Evolutionary conservation across 2,888 invertebrate genomes (phyloP), one percentile per base, ranked within the genome.

Genomic region (Lampropteryx suffumata): DNA sequence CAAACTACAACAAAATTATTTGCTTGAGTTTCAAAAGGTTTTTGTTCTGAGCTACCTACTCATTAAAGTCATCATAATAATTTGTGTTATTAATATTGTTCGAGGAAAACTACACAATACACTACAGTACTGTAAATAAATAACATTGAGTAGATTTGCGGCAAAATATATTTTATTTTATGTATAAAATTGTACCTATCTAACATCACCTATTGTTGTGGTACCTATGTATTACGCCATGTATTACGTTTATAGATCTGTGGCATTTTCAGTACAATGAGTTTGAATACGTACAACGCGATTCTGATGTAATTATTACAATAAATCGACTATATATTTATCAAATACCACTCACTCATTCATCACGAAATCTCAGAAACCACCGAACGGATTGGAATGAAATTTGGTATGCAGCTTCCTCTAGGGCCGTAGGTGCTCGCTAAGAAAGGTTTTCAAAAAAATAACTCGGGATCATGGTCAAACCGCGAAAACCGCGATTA

Each of bases 81-180:
- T 44, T 32, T 0, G 14, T 4, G 42, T 33, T 42, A 40, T 52
- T 43, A 30, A 30, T 11, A 52, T 43, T 21, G 46, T 42, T 43
- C 13, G 26, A 47, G 43, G 43, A 52, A 52, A 48, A 52, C 14
- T 12, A 28, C 8, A 8, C 10, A 10, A 14, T 13, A 8, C 35
- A 10, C 7, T 14, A 30, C 13, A 21, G 8, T 11, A 27, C 10
- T n/a, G 10, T 30, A 17, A 10, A 32, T 24, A 42, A 27, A 47
- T 29, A 30, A 49, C 24, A 47, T n/a, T n/a, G n/a, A n/a, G n/a
- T n/a, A n/a, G 24, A 47, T 47, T 34, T n/a, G n/a, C 27, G 11
- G 33, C 46, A n/a, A n/a, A n/a, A n/a, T n/a, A 39, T 32, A 17
- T 17, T 17, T 17, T 17, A 17, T 17, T 17, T 33, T 46, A 46